phyloP scores from a whole-genome alignment of 2,888 invertebrate species.

The Dicranocentrus wangi region DNA sequence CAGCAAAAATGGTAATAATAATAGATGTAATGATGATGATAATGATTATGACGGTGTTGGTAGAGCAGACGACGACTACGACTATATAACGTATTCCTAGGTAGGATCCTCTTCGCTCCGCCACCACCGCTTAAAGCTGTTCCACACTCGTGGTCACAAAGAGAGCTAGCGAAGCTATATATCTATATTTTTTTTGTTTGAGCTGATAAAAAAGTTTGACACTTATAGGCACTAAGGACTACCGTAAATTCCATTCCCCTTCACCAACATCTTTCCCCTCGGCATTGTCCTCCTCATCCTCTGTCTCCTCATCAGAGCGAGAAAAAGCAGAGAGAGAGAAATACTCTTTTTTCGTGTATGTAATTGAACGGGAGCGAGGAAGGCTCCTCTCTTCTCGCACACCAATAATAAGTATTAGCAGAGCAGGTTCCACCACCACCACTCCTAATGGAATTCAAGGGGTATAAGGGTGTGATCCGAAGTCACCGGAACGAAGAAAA shows the following conservation, averaged over 20 bases:
- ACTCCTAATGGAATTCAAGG: not conserved
- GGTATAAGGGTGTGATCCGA: not conserved
- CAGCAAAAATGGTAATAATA: slow-evolving; percentile 29
- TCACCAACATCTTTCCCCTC: slow-evolving; percentile 8
- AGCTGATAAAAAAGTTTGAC: slow-evolving; percentile 44
- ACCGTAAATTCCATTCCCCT: slow-evolving; percentile 31
- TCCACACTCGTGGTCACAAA: too few relatives aligned
- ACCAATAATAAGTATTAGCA: too few relatives aligned
- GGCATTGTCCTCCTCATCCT: slow-evolving; percentile 1
- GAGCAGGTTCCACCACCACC: too few relatives aligned
- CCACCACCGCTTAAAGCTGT: too few relatives aligned
- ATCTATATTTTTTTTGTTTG: not conserved
- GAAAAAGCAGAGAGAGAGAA: not conserved
- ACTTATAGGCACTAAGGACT: slow-evolving; percentile 26
- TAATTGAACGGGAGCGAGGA: slow-evolving; percentile 19
- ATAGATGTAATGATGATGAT: slow-evolving; percentile 23
- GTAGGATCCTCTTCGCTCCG: not conserved
- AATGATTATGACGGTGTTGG: slow-evolving; percentile 30
- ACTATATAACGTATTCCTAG: slow-evolving; percentile 9
- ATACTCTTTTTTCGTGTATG: not conserved
- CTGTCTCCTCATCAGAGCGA: not conserved
- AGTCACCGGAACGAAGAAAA: slow-evolving; percentile 8
- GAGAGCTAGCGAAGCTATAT: not conserved
- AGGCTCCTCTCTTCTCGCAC: not conserved
- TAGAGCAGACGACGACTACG: not conserved